Evolutionary conservation across 2,797 vertebrate genomes (phyloP), one percentile per base, ranked within the genome.

Genomic region (Microctenopoma lineatum): DNA sequence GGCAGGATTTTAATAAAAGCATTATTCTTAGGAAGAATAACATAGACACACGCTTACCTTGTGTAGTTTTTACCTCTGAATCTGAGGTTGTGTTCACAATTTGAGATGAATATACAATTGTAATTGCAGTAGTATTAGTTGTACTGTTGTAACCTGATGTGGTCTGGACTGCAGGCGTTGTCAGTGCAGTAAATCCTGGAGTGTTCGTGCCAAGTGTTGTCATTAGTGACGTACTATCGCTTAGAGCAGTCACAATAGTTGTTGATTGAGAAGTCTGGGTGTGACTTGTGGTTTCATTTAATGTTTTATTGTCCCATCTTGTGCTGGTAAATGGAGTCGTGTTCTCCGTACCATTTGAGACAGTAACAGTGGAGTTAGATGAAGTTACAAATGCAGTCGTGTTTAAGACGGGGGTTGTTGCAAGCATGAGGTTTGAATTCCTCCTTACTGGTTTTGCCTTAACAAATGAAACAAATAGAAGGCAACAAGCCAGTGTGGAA

Each of bases 401-500:
- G 11, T 75, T 77, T n/a, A 67, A 38, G 29, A 7, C 59, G 12
- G 46, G 34, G 47, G 36, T 32, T 38, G 11, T 8, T 54, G 48
- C 13, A 13, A 73, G 2, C 13, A 26, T 10, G 12, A 5, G 9
- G 3, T n/a, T 39, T 12, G 4, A 14, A 2, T 13, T 8, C 2
- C 0, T 7, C 5, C 29, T 38, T 34, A 65, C 48, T 36, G 52
- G 53, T 59, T 71, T 68, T 52, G 34, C 48, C 55, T 26, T 25
- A 67, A 55, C 48, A 51, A 63, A 71, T 45, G 62, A 72, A 48
- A 81, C 3, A 4, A 48, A 66, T 66, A 91, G 59, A 36, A 90
- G 60, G 63, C 62, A 84, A 70, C 60, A 84, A 63, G 39, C 54
- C 70, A 90, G n/a, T 0, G 6, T 7, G 41, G 52, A 38, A 58